Conservation (phyloP, 2,888 invertebrate species). For the Liposcelis brunnea region DNA sequence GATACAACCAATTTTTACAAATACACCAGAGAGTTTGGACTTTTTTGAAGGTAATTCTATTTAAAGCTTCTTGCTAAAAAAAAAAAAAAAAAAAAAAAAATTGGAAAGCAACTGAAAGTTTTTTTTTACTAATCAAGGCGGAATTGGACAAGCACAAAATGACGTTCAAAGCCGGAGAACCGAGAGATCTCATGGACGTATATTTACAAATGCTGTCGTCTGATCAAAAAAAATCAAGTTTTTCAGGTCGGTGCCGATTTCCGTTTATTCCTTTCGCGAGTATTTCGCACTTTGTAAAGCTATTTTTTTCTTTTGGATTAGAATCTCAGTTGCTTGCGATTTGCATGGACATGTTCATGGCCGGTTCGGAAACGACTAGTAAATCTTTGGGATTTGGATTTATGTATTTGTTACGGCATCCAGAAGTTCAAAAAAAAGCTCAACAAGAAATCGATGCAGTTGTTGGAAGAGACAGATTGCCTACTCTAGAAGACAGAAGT, state of each 20-base stretch:
- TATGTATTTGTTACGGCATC: conserved; percentile 51
- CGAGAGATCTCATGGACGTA: conserved; percentile 65
- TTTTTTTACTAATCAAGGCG: too few relatives aligned
- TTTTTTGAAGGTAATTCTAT: conserved; percentile 36
- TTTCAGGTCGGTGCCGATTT: conserved; percentile 26
- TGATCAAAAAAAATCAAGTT: conserved; percentile 32
- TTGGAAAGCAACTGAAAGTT: not conserved
- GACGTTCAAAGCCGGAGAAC: conserved; percentile 40
- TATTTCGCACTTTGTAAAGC: not conserved
- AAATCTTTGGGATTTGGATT: conserved; percentile 64
- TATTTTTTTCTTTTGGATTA: conserved; percentile 20
- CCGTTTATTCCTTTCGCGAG: not conserved
- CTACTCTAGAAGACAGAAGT: conserved; percentile 50
- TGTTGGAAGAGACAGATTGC: conserved; percentile 48
- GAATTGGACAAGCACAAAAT: conserved; percentile 46
- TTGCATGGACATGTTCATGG: conserved; percentile 74
- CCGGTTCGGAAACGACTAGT: conserved; percentile 71
- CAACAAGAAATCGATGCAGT: conserved; percentile 62
- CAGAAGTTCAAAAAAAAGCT: conserved; percentile 53
- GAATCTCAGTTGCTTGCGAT: conserved; percentile 62
- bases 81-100: not conserved
- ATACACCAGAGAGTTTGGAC: conserved; percentile 54
- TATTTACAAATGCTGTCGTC: conserved; percentile 51
- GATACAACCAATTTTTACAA: conserved; percentile 53
- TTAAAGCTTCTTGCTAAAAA: not conserved